Percentiles rank a stretch among this genome's conserved stretches.
Conservation (phyloP, 2,888 invertebrate species). For the Ornithoptera alexandrae region DNA sequence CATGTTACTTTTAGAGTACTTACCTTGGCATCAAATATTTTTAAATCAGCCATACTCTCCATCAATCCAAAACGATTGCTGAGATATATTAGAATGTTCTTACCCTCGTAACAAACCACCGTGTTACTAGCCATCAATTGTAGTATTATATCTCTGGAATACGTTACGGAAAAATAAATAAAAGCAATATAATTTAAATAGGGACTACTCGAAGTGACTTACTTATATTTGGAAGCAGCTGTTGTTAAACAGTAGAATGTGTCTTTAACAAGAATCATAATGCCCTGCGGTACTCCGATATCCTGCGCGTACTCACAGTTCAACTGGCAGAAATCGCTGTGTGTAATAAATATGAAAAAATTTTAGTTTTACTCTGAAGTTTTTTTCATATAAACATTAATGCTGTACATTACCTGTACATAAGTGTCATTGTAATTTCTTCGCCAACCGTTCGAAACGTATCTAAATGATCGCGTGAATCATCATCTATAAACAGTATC, state of each 20-base stretch:
- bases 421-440: conserved; percentile 44
- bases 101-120: conserved; percentile 64
- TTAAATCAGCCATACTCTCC: conserved; percentile 31
- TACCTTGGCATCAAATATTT: conserved; percentile 57
- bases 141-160: conserved; percentile 45
- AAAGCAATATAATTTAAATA: not conserved
- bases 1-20: not conserved
- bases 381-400: no score
- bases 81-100: conserved; percentile 55
- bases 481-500: conserved; percentile 38
- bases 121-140: conserved; percentile 44
- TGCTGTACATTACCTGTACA: conserved; percentile 46
- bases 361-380: not conserved
- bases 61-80: conserved; percentile 44
- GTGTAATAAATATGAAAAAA: conserved; percentile 34
- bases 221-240: conserved; percentile 26
- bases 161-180: not conserved
- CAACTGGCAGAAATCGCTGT: conserved; percentile 66
- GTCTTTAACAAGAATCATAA: conserved; percentile 49
- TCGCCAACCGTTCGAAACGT: not conserved
- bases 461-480: not conserved
- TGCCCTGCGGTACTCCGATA: conserved; percentile 50
- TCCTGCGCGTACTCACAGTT: conserved; percentile 56
- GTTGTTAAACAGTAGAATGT: conserved; percentile 48
- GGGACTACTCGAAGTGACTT: not conserved